Base-by-base conservation (phyloP, 2,888 invertebrate species). In the Microctonus hyperodae region DNA sequence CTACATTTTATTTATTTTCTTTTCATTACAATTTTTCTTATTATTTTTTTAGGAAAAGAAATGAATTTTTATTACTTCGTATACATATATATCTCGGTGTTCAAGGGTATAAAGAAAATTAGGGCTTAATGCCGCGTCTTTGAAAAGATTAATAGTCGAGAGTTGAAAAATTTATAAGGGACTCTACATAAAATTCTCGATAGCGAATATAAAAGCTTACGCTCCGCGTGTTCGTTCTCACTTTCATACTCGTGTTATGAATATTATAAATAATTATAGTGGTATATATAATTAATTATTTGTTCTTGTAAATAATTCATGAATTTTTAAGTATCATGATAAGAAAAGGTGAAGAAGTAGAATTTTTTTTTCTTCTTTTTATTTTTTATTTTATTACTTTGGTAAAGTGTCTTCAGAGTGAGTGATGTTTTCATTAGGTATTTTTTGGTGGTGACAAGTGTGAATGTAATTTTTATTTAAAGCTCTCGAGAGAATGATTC, bases 401-500 rank as follows among this genome's bases (percentile, higher is more conserved):
- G 44, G 16, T 44, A 44, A 44, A 44, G 16, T 44, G 7, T 16
- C n/a, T 16, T 44, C 44, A 16, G 16, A 16, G 16, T 16, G 44
- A 16, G 16, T 16, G n/a, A n/a, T n/a, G n/a, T n/a, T 37, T 59
- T 25, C 13, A 44, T 44, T 40, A 28, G n/a, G 40, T 40, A 23
- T 40, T 58, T 40, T n/a, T 11, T 10, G 13, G 16, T n/a, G 59
- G 55, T n/a, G 33, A 33, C 55, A 25, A 33, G 31, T 33, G 33
- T 25, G 51, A 10, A 23, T 16, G 16, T 25, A n/a, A 20, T 10
- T 10, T 33, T 20, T 10, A 51, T 35, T 44, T 16, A 7, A 44
- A 44, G 44, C 31, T 31, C 56, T 44, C 31, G 56, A n/a, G 31
- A 44, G 56, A 40, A 48, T 56, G 25, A 28, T 64, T 16, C 6